A percentile compares a stretch with the other conserved stretches of the same genome.
These are phyloP conservation scores for Intellagama lesueurii DNA, from an alignment of 2,797 vertebrate species.

Conservation along the genomic window DNA sequence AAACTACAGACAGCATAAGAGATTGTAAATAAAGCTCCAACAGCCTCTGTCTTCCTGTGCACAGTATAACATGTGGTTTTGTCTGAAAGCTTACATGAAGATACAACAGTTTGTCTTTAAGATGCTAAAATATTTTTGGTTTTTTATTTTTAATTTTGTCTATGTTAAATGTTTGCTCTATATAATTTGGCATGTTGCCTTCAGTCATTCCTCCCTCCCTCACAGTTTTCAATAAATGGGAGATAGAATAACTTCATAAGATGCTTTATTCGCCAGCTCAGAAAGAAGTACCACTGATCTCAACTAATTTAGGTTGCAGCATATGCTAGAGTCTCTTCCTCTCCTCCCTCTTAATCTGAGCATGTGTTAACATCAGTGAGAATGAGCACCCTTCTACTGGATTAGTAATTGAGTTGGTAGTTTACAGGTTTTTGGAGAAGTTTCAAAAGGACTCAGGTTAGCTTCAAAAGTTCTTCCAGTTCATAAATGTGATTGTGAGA, in stretches of 20 bases:
- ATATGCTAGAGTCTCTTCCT: not conserved
- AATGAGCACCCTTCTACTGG: not conserved
- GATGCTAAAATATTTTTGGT: no score
- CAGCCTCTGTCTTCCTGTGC: no score
- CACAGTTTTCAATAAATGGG: constrained; percentile 13
- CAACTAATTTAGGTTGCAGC: no score
- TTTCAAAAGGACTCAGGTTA: not conserved
- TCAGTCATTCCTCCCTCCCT: not conserved
- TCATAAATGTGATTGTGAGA: not conserved
- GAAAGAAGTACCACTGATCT: not conserved
- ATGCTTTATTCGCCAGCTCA: no score
- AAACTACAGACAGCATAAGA: no score
- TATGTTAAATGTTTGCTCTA: no score
- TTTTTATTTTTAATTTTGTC: no score
- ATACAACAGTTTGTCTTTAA: no score
- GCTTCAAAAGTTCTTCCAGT: not conserved
- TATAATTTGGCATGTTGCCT: not conserved
- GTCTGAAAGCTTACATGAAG: no score
- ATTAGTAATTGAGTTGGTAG: not conserved
- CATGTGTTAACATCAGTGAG: not conserved
- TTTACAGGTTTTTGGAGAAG: not conserved
- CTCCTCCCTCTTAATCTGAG: not conserved
- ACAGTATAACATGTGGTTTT: no score
- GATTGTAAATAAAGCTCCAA: no score
- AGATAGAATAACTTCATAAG: constrained; percentile 11